Evolutionary conservation across 2,113 vertebrate genomes (phyloP), one percentile per base, ranked within the genome.

Genomic region (Callithrix jacchus): DNA sequence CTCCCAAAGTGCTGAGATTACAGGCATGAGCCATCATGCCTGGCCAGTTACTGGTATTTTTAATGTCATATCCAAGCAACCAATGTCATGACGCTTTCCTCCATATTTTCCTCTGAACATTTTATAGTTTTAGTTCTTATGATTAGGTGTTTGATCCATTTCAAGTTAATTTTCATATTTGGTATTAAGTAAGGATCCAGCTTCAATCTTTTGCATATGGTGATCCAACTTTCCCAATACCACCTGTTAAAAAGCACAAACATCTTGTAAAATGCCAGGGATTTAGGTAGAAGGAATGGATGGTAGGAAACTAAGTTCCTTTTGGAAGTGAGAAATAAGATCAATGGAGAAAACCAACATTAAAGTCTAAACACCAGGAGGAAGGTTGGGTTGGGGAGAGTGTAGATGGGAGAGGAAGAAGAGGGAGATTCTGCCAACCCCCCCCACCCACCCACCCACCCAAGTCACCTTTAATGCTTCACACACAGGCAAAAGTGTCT

Each of bases 381-480:
- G 35, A 47, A 64, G 25, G 1, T 47, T 47, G 76, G 27, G 35
- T 61, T 76, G n/a, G 32, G 70, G 32, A 9, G 18, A 61, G 35
- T 2, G 8, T 37, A 40, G 27, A 42, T 23, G 8, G 20, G n/a
- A 16, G 6, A n/a, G 16, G 4, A 32, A 70, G 25, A 71, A 11
- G 4, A 16, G 27, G 6, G 32, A 42, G 64, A 64, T 64, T 64
- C 1, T 1, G 30, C 16, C 17, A 49, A 2, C 12, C 12, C 47
- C 2, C 10, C 9, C 10, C 11, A 0, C 47, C 4, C 0, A 0
- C 49, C 49, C 49, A 13, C 11, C 47, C 2, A 0, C 3, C 47
- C 47, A 3, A 1, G 3, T 12, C 8, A 0, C 18, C 61, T 54
- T 42, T 61, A 20, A 1, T 56, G 35, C 21, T 77, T 82, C 49